Evolutionary conservation across 2,113 vertebrate species (phyloP).

Genomic region (Megalops atlanticus): DNA sequence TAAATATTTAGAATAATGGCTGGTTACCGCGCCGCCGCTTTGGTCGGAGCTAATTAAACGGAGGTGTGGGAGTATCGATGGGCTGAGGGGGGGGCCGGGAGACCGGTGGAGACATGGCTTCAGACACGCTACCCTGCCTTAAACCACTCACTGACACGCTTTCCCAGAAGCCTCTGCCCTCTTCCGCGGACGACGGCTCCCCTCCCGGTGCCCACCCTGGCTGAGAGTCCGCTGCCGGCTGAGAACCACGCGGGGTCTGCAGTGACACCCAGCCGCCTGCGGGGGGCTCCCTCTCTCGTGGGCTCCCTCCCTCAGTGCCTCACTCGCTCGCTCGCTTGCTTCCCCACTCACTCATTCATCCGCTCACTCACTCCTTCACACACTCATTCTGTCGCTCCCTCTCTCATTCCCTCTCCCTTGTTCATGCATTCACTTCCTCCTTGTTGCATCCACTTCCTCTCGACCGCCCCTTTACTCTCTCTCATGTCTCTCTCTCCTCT

Average conservation of each 20-base stretch:
- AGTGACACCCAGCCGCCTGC: constrained; percentile 48
- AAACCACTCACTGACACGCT: constrained; percentile 43
- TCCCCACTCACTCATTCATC: not conserved
- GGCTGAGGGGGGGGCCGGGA: too few relatives aligned
- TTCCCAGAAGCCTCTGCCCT: constrained; percentile 69
- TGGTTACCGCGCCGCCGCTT: constrained; percentile 65
- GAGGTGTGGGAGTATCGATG: constrained; percentile 69
- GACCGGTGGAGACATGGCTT: too few relatives aligned
- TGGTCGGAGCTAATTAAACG: constrained; percentile 70
- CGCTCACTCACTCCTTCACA: not conserved
- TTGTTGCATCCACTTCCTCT: not conserved
- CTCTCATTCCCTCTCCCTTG: not conserved
- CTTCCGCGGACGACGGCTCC: constrained; percentile 71
- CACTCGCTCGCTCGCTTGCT: not conserved
- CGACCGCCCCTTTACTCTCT: too few relatives aligned
- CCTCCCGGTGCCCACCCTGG: constrained; percentile 61
- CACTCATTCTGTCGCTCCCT: not conserved
- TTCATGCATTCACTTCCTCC: not conserved
- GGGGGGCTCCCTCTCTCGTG: constrained; percentile 47
- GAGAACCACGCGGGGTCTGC: constrained; percentile 59
- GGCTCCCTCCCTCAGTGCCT: not conserved
- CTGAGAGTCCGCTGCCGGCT: constrained; percentile 43
- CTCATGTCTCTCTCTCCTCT: not conserved
- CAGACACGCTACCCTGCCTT: not conserved
- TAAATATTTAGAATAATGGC: constrained; percentile 75